These are phyloP conservation scores for Leucopsar rothschildi DNA, from an alignment of 2,113 vertebrate genomes.

Conservation along the genomic window DNA sequence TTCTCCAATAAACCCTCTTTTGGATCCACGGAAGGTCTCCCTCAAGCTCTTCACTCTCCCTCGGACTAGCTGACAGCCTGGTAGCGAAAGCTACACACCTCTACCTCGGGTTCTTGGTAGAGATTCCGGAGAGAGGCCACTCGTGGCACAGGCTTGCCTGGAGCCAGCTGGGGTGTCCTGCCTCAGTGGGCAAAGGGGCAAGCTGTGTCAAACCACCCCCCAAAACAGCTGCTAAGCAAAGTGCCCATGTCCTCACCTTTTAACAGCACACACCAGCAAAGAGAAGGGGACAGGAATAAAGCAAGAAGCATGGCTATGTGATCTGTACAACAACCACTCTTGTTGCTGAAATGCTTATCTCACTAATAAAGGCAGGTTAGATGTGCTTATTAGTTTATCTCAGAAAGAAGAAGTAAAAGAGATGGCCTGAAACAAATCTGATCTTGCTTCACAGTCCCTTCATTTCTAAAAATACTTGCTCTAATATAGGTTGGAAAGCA, in stretches of 20 bases:
- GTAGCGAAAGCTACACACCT: too few species aligned
- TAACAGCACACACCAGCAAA: neutral
- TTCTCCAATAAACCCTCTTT: too few species aligned
- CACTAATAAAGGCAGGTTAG: neutral
- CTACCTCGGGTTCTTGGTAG: too few species aligned
- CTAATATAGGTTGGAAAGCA: neutral
- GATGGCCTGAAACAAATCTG: neutral
- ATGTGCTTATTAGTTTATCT: neutral
- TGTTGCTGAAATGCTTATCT: neutral
- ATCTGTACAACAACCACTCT: neutral
- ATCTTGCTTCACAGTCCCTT: neutral
- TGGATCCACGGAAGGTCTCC: too few species aligned
- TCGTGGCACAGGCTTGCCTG: too few species aligned
- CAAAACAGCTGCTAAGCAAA: rapidly evolving
- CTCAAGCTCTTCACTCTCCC: too few species aligned
- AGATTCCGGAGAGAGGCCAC: too few species aligned
- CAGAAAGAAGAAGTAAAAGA: neutral
- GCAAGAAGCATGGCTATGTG: neutral
- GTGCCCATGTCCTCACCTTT: rapidly evolving
- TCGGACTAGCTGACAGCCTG: too few species aligned
- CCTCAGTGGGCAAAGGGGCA: too few species aligned
- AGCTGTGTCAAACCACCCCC: too few species aligned
- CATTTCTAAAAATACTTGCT: neutral
- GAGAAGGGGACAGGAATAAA: neutral
- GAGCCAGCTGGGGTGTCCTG: too few species aligned